phyloP scores from a whole-genome alignment of 2,113 vertebrate species.

The Clupea harengus region DNA sequence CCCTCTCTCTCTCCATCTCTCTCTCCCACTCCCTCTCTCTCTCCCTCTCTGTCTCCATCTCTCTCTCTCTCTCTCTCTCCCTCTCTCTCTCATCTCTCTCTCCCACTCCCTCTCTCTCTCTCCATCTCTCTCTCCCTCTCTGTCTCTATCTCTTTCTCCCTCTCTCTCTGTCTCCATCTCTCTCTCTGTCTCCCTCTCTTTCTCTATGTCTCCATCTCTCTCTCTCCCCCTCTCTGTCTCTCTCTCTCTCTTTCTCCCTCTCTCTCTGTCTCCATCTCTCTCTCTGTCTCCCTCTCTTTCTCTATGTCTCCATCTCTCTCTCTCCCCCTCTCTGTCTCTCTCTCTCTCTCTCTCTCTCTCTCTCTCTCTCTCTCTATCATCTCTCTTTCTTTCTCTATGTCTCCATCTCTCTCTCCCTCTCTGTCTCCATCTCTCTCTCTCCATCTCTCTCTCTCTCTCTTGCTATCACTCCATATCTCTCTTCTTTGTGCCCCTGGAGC shows the following conservation, averaged over 20 bases:
- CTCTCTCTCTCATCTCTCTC: no score
- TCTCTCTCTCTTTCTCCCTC: not conserved
- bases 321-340: not conserved
- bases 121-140: conserved; percentile 14
- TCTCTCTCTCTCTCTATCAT: not conserved
- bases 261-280: not conserved
- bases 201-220: conserved; percentile 13
- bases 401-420: conserved; percentile 20
- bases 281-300: not conserved
- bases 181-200: conserved; percentile 14
- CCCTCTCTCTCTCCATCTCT: not conserved
- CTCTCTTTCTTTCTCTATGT: conserved; percentile 13
- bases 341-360: not conserved
- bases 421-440: not conserved
- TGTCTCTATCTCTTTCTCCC: conserved; percentile 3
- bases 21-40: conserved; percentile 11
- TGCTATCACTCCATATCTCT: not conserved
- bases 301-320: conserved; percentile 6
- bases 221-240: conserved; percentile 5
- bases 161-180: conserved; percentile 17
- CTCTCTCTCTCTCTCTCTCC: not conserved
- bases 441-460: conserved; percentile 9
- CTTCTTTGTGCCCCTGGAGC: conserved; percentile 38
- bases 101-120: conserved; percentile 19
- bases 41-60: not conserved